Evolutionary conservation across 2,113 vertebrate species (phyloP).

Genomic region (Nothocercus nigrocapillus): DNA sequence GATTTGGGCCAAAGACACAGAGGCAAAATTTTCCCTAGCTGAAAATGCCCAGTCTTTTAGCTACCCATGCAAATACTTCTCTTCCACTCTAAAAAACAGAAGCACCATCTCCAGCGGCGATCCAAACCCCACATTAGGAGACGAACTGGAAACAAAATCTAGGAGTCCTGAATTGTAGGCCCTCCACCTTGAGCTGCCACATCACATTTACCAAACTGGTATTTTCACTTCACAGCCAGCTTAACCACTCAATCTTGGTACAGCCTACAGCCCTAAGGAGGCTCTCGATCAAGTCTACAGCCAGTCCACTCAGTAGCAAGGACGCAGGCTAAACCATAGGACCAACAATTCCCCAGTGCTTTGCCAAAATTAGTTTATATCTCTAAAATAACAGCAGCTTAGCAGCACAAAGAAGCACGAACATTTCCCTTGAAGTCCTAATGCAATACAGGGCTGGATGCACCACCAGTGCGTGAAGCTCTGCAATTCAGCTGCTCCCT

Average conservation of each 20-base stretch:
- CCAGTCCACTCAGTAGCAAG: background rate
- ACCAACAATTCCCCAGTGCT: background rate
- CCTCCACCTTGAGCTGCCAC: background rate
- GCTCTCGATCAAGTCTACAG: background rate
- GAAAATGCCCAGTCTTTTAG: background rate
- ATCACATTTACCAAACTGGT: background rate
- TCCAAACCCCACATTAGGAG: background rate
- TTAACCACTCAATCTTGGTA: background rate
- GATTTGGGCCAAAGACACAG: background rate
- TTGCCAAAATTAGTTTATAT: background rate
- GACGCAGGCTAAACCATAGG: accelerated
- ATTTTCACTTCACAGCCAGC: background rate
- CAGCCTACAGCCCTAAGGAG: background rate
- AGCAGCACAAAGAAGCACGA: background rate
- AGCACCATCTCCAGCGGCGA: background rate
- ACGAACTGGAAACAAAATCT: background rate
- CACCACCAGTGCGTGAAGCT: background rate
- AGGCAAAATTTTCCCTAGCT: background rate
- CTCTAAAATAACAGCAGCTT: background rate
- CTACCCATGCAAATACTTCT: background rate
- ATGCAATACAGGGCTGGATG: background rate
- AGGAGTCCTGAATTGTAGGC: background rate
- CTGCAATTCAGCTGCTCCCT: background rate
- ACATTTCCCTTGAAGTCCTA: background rate
- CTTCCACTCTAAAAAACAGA: background rate